Evolutionary conservation across 2,888 invertebrate genomes (phyloP), one percentile per base, ranked within the genome.

Genomic region (Watsonalla binaria): DNA sequence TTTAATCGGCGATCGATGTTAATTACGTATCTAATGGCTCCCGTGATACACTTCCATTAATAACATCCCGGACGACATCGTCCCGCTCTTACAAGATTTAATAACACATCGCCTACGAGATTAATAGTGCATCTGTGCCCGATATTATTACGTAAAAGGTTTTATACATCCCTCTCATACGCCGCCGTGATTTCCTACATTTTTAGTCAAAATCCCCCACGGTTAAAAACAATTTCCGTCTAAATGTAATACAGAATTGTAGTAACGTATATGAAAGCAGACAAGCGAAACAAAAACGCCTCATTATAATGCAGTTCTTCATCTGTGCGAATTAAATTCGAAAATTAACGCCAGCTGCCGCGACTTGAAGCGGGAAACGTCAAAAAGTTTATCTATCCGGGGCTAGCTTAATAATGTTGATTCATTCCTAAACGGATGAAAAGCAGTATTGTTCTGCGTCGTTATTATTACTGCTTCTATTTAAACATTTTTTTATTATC

Each of bases 1-100:
- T 82, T 81, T 79, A 77, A 72, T 66, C 68, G 69, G 64, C 77
- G 82, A 84, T 87, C 84, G 84, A 88, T 84, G 86, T 88, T 89
- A 89, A 90, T 90, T 90, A 88, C 76, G 79, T 82, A 82, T 87
- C 86, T 90, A 89, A 89, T 88, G 87, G 89, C 90, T 90, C 84
- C 90, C 82, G 89, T 89, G 90, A 88, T 90, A 89, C 90, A 89
- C 88, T 90, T 89, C 86, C 89, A 90, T 90, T 90, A 89, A 89
- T 89, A 90, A 86, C 77, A 80, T 65, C 75, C 73, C 76, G 77
- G 82, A 81, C 78, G 83, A 87, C 84, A 85, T 76, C 82, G 79
- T 81, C 80, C 78, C 78, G 76, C 79, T 82, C 80, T 65, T 74
- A 74, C 77, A 74, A 86, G 84, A 89, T 88, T 87, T 87, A 87